Conservation (phyloP, 2,888 invertebrate species). For the Agrotis segetum region DNA sequence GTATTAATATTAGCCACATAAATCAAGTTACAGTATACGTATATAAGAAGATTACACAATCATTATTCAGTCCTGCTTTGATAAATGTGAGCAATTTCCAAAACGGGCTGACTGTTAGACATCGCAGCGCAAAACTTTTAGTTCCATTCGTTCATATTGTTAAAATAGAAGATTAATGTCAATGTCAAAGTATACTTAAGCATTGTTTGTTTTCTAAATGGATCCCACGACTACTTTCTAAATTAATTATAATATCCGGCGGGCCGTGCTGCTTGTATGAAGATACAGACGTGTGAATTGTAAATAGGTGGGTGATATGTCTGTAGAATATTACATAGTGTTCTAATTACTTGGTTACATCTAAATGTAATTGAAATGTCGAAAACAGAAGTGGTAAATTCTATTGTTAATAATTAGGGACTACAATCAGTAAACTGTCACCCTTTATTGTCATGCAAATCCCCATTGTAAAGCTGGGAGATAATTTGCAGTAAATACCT, state of each 20-base stretch:
- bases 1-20: constrained; percentile 54
- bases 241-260: neutral
- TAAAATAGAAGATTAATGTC: constrained; percentile 39
- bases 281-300: neutral
- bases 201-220: constrained; percentile 15
- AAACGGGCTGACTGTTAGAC: constrained; percentile 40
- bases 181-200: constrained; percentile 12
- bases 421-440: constrained; percentile 76
- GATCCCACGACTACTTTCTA: neutral
- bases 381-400: constrained; percentile 67
- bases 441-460: constrained; percentile 79
- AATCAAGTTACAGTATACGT: constrained; percentile 54
- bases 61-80: constrained; percentile 57
- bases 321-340: constrained; percentile 1
- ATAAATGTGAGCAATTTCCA: constrained; percentile 61
- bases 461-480: constrained; percentile 73
- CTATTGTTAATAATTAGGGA: constrained; percentile 72
- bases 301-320: neutral
- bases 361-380: constrained; percentile 46
- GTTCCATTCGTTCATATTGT: constrained; percentile 26
- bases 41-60: constrained; percentile 53
- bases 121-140: constrained; percentile 33
- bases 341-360: neutral
- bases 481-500: constrained; percentile 80
- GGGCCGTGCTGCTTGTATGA: neutral